phyloP scores from a whole-genome alignment of 2,888 invertebrate genomes.

The Diadegma fenestrale region DNA sequence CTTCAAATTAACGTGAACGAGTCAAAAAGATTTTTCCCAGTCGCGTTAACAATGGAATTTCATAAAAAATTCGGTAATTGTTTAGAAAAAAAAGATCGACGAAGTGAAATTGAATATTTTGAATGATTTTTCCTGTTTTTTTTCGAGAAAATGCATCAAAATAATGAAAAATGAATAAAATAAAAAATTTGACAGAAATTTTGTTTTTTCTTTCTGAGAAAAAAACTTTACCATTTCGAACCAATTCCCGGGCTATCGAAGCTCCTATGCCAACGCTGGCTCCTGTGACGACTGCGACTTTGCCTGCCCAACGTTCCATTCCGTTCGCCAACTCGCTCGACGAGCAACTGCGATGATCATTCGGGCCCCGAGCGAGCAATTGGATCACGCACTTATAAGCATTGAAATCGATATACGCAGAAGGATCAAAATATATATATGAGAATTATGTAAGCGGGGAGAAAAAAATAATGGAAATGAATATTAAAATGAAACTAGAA shows the following conservation, averaged over 20 bases:
- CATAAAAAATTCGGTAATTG: background rate
- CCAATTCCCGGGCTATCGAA: slow-evolving; percentile 81
- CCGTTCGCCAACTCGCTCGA: slow-evolving; percentile 52
- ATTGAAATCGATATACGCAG: slow-evolving; percentile 72
- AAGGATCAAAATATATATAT: slow-evolving; percentile 20
- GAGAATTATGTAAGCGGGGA: slow-evolving; percentile 4
- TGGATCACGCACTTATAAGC: slow-evolving; percentile 73
- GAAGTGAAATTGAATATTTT: background rate
- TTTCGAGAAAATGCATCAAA: background rate
- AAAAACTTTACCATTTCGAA: slow-evolving; percentile 80
- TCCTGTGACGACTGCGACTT: slow-evolving; percentile 85
- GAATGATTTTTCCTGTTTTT: background rate
- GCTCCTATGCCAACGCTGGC: slow-evolving; percentile 85
- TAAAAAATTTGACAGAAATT: background rate
- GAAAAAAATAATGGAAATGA: background rate
- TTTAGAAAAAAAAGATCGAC: background rate
- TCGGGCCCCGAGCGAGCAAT: slow-evolving; percentile 54
- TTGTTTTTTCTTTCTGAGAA: background rate
- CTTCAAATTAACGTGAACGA: slow-evolving; percentile 69
- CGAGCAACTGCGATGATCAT: slow-evolving; percentile 55
- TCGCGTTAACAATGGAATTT: background rate
- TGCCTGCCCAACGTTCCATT: slow-evolving; percentile 85
- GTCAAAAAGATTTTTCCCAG: slow-evolving; percentile 5
- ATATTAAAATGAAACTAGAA: background rate
- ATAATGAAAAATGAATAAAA: background rate